Percentiles rank a stretch among this genome's conserved stretches.
Evolutionary conservation across 2,797 vertebrate species (phyloP).

Genomic region (Aulostomus chinensis): DNA sequence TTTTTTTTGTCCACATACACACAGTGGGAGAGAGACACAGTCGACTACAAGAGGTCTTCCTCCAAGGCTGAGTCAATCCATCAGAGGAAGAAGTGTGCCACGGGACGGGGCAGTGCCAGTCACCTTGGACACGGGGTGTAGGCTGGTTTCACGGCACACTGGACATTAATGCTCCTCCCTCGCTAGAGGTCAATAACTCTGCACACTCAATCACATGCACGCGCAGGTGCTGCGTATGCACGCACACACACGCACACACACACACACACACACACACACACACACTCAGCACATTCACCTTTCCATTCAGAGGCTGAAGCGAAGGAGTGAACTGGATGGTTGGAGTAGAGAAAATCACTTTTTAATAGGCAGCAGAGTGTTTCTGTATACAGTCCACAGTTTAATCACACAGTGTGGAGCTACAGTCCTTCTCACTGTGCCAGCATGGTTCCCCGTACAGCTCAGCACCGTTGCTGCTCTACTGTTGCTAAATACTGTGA

Average conservation of each 20-base stretch:
- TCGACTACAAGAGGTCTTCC: slow-evolving; percentile 27
- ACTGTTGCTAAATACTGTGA: slow-evolving; percentile 70
- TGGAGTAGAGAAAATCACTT: slow-evolving; percentile 45
- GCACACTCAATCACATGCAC: slow-evolving; percentile 57
- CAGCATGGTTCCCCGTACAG: slow-evolving; percentile 24
- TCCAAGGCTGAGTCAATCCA: slow-evolving; percentile 68
- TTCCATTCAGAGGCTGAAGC: slow-evolving; percentile 25
- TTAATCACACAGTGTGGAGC: slow-evolving; percentile 38
- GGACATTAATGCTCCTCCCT: slow-evolving; percentile 71
- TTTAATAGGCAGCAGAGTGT: slow-evolving; percentile 28
- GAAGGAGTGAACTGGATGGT: slow-evolving; percentile 21
- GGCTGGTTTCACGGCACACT: slow-evolving; percentile 71
- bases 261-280: slow-evolving; percentile 1
- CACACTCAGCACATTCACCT: slow-evolving; percentile 29
- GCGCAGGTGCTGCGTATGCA: slow-evolving; percentile 4
- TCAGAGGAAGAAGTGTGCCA: slow-evolving; percentile 63
- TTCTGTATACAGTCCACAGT: slow-evolving; percentile 32
- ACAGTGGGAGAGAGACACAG: not conserved
- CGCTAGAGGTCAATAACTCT: slow-evolving; percentile 70
- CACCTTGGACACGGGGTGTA: slow-evolving; percentile 73
- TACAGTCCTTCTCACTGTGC: slow-evolving; percentile 8
- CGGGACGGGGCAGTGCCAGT: slow-evolving; percentile 68
- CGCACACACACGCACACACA: not conserved
- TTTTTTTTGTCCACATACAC: not conserved
- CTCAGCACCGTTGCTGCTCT: slow-evolving; percentile 25